Base-by-base conservation (phyloP, 2,113 vertebrate species). In the Peromyscus leucopus region DNA sequence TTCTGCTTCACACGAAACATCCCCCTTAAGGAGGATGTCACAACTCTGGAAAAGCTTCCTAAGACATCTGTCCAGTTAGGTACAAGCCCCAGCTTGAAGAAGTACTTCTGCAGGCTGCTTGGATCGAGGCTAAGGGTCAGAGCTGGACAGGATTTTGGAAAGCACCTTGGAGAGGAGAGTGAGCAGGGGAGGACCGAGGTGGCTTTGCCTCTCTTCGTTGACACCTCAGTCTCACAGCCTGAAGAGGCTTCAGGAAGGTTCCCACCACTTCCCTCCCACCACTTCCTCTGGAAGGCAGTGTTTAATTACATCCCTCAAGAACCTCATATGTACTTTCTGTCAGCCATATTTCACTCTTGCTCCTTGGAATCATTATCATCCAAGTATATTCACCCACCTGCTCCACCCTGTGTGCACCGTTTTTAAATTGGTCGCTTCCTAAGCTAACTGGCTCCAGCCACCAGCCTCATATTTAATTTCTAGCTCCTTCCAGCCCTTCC, bases 351-450 rank as follows among this genome's bases (percentile, higher is more conserved):
- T 91, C 90, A 83, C 55, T 90, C 36, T 90, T 91, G 90, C 95
- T 79, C 51, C 82, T 95, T 91, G 59, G 75, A 16, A 21, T 82
- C 39, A 94, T 94, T 94, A 89, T 28, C 88, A 78, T 89, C 71
- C 91, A 80, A 94, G 36, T 39, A 89, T 89, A 67, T 72, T 90
- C 84, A 16, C 74, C 89, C 75, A 55, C 90, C 74, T 72, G 57
- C 57, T 93, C 71, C n/a, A 83, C 85, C 72, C 36, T 33, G 6
- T 33, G 72, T 88, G 46, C 76, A 85, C 82, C 63, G 5, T 79
- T 63, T 63, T 80, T 95, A 93, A 90, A 89, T 59, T 28, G n/a
- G 33, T 86, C 67, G n/a, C 61, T 96, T 96, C 94, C 93, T 93
- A 63, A 87, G 93, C 51, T 89, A 51, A 71, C 85, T 67, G 80